phyloP scores from a whole-genome alignment of 2,113 vertebrate species.

The Bambusicola thoracicus region DNA sequence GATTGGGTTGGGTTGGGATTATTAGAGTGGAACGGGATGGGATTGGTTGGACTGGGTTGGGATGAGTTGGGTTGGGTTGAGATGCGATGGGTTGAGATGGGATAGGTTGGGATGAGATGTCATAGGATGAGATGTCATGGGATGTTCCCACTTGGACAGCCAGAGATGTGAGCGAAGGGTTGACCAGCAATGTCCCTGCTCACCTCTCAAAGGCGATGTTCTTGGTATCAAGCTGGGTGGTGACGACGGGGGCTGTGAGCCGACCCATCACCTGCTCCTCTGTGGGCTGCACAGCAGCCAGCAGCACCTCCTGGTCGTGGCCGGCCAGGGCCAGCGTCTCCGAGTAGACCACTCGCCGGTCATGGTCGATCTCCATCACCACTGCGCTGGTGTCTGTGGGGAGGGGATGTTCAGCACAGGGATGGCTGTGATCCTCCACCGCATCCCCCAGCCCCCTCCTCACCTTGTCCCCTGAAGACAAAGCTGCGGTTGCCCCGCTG shows the following conservation, averaged over 20 bases:
- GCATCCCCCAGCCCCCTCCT: background rate
- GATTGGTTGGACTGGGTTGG: background rate
- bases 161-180: fast-evolving
- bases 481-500: conserved; percentile 97
- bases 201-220: conserved; percentile 98
- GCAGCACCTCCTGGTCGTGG: conserved; percentile 83
- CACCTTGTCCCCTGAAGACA: conserved; percentile 95
- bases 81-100: background rate
- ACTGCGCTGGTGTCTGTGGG: conserved; percentile 88
- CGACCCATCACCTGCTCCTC: conserved; percentile 95
- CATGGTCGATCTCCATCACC: conserved; percentile 98
- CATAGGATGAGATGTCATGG: background rate
- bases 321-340: conserved; percentile 89
- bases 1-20: background rate
- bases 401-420: background rate
- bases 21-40: background rate
- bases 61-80: background rate
- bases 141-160: background rate
- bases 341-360: conserved; percentile 91
- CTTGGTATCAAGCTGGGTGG: conserved; percentile 95
- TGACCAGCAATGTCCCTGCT: background rate
- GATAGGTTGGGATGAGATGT: background rate
- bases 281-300: conserved; percentile 89
- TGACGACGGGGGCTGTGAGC: conserved; percentile 90
- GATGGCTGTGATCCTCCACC: fast-evolving